A percentile compares a stretch with the other conserved stretches of the same genome.
Evolutionary conservation across 2,888 invertebrate genomes (phyloP).

Genomic region (Lithophane semibrunnea): DNA sequence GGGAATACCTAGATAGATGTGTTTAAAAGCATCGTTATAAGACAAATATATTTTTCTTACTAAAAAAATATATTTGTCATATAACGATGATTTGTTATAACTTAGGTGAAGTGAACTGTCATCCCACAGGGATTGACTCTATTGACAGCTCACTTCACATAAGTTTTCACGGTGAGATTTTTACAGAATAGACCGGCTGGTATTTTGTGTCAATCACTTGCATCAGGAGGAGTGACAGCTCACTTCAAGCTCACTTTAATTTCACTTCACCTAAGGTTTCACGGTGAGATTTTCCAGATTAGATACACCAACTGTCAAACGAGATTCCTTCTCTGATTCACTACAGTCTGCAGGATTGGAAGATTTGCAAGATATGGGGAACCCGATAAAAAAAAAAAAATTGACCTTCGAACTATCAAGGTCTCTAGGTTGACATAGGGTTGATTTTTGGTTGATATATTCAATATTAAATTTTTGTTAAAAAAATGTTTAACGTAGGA

Average conservation of each 20-base stretch:
- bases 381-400: too few species aligned
- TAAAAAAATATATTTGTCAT: too few species aligned
- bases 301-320: background rate
- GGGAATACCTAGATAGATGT: background rate
- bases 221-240: too few species aligned
- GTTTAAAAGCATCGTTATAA: background rate
- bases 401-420: slow-evolving; percentile 3
- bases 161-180: too few species aligned
- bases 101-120: background rate
- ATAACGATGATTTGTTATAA: too few species aligned
- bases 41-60: background rate
- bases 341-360: background rate
- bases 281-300: background rate
- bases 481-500: background rate
- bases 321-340: background rate
- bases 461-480: background rate
- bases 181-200: too few species aligned
- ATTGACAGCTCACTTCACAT: too few species aligned
- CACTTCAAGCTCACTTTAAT: too few species aligned
- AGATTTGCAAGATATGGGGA: too few species aligned
- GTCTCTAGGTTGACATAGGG: background rate
- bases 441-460: background rate
- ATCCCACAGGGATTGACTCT: background rate
- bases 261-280: too few species aligned
- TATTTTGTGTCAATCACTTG: background rate